These are phyloP conservation scores for Motacilla tschutschensis DNA, from an alignment of 2,113 vertebrate species.

Conservation along the genomic window DNA sequence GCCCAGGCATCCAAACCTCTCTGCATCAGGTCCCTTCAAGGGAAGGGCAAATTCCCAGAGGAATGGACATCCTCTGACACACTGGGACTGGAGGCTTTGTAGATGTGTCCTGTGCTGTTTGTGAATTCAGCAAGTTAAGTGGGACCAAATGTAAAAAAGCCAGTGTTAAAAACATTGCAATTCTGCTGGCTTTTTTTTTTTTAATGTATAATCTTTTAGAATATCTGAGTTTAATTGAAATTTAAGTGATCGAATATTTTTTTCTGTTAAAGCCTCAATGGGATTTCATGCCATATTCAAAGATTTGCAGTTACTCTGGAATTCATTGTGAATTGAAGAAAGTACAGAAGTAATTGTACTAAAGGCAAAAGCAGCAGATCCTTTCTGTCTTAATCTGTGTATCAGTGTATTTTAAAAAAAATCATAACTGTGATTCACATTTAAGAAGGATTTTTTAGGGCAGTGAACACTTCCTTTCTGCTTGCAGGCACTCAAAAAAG, in stretches of 20 bases:
- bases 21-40: not conserved
- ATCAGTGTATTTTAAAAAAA: not conserved
- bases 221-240: not conserved
- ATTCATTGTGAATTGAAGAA: not conserved
- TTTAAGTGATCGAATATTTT: accelerated
- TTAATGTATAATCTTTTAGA: not conserved
- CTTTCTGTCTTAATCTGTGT: not conserved
- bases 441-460: not conserved
- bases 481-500: not conserved
- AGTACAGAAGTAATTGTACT: not conserved
- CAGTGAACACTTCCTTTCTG: not conserved
- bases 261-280: not conserved
- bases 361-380: not conserved
- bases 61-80: not conserved
- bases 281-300: not conserved
- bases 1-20: not conserved
- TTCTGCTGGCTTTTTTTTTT: not conserved
- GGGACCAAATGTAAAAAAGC: not conserved
- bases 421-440: not conserved
- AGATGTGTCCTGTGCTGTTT: not conserved
- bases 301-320: not conserved
- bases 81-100: not conserved
- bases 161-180: not conserved
- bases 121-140: not conserved
- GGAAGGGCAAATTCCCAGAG: not conserved